A percentile compares a stretch with the other conserved stretches of the same genome.
phyloP scores from a whole-genome alignment of 2,113 vertebrate genomes.

The Ageneiosus marmoratus region DNA sequence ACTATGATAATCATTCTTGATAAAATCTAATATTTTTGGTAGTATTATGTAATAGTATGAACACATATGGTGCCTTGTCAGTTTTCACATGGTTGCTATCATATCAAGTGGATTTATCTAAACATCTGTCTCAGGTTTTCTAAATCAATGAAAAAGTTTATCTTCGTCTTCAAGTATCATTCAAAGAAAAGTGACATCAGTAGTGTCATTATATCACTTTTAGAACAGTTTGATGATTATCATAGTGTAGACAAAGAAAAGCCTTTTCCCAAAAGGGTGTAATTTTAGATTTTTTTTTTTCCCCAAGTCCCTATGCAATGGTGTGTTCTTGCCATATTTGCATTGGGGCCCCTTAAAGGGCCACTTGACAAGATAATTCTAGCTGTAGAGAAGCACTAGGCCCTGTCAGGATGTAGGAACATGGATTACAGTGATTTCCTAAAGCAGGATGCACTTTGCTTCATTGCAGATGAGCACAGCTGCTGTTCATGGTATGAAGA shows the following conservation, averaged over 20 bases:
- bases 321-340: constrained; percentile 44
- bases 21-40: background rate
- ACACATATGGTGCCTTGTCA: background rate
- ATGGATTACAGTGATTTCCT: constrained; percentile 59
- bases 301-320: constrained; percentile 7
- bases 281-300: constrained; percentile 41
- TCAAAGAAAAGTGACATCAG: constrained; percentile 31
- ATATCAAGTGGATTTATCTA: background rate
- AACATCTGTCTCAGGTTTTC: constrained; percentile 11
- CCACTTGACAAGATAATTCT: constrained; percentile 60
- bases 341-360: constrained; percentile 50
- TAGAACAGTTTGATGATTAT: constrained; percentile 45
- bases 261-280: constrained; percentile 41
- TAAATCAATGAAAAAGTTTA: background rate
- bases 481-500: constrained; percentile 40
- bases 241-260: no score
- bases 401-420: constrained; percentile 46
- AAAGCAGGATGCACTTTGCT: constrained; percentile 57
- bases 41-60: background rate
- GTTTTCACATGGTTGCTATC: background rate
- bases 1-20: background rate
- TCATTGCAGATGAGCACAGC: constrained; percentile 46
- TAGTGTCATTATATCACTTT: constrained; percentile 38
- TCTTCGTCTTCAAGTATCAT: background rate
- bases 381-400: constrained; percentile 40